Percentiles rank a stretch among this genome's conserved stretches.
These are phyloP conservation scores for Choloepus didactylus DNA, from an alignment of 2,797 vertebrate species.

Conservation along the genomic window DNA sequence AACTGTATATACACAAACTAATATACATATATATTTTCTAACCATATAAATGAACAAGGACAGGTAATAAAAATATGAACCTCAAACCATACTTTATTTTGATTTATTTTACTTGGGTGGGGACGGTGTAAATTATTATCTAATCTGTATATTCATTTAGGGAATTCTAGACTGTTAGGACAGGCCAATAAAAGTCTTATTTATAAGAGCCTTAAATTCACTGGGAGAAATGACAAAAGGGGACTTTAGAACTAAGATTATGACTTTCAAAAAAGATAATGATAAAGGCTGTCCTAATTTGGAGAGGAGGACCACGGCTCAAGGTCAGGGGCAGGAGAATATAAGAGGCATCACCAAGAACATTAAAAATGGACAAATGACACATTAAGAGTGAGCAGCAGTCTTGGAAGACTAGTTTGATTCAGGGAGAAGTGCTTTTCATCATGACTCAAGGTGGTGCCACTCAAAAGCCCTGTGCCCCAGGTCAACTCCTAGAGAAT, in stretches of 20 bases:
- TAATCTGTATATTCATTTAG: not conserved
- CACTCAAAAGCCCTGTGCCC: not conserved
- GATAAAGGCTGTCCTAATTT: not conserved
- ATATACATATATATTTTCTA: not conserved
- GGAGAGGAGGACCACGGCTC: not conserved
- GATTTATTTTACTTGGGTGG: not conserved
- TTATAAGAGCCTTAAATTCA: not conserved
- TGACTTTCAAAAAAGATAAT: conserved; percentile 9
- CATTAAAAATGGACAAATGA: not conserved
- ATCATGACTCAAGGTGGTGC: not conserved
- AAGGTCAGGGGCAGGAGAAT: not conserved
- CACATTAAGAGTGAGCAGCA: not conserved
- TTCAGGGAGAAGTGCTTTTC: conserved; percentile 3
- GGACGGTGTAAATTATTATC: not conserved
- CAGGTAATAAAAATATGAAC: not conserved
- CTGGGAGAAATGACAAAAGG: not conserved
- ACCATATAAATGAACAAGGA: not conserved
- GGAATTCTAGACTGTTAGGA: not conserved
- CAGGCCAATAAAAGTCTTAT: not conserved
- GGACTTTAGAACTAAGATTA: not conserved
- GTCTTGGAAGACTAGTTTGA: not conserved
- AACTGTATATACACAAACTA: not conserved
- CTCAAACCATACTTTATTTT: not conserved
- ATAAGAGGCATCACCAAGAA: not conserved
- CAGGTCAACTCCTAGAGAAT: not conserved